Conservation (phyloP, 1,140 invertebrate genomes). For the Atta texana region DNA sequence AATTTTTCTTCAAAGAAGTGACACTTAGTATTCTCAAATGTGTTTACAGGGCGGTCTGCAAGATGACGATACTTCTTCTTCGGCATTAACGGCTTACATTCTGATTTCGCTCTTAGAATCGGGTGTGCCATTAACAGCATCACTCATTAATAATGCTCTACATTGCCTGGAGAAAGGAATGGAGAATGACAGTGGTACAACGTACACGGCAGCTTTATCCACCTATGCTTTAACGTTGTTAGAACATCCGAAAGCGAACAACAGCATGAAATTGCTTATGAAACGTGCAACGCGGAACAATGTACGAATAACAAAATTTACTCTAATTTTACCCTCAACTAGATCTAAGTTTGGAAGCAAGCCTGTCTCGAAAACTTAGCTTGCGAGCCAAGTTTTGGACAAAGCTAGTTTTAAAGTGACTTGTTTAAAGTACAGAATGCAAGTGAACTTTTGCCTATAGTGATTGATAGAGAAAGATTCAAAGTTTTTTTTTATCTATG, state of each 20-base stretch:
- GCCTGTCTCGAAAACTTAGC: too few species aligned
- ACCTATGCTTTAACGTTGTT: constrained; percentile 89
- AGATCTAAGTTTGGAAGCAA: too few species aligned
- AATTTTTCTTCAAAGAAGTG: background rate
- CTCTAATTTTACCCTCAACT: background rate
- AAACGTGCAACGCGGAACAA: constrained; percentile 79
- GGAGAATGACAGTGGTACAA: constrained; percentile 71
- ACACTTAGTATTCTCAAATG: background rate
- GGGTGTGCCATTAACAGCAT: constrained; percentile 81
- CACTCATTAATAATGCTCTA: constrained; percentile 86
- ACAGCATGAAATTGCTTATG: constrained; percentile 78
- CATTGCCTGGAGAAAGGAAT: constrained; percentile 87
- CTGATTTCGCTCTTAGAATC: constrained; percentile 89
- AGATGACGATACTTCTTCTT: constrained; percentile 87
- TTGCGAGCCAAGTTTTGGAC: too few species aligned
- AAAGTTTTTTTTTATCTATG: too few species aligned
- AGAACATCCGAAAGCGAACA: constrained; percentile 81
- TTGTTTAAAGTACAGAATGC: too few species aligned
- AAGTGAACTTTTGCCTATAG: too few species aligned
- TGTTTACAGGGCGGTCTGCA: constrained; percentile 88
- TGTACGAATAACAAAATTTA: constrained; percentile 64
- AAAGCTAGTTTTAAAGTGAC: too few species aligned
- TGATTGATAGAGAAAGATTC: too few species aligned
- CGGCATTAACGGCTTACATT: constrained; percentile 90
- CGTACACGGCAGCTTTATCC: constrained; percentile 87